Conservation (phyloP, 2,888 invertebrate genomes). For the Oscheius sp. region DNA sequence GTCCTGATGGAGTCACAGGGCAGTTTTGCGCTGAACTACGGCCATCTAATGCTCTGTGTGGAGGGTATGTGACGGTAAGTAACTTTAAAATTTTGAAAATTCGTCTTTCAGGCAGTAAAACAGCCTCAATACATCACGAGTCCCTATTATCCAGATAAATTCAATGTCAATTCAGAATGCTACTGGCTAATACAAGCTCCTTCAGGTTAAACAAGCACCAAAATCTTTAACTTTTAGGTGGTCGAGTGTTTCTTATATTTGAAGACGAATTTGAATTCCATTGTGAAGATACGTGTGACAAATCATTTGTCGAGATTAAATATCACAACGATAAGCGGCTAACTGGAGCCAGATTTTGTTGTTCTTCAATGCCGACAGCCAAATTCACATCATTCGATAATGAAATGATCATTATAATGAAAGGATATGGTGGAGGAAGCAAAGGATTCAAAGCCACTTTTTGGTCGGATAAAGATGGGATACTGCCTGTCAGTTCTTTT, state of each 20-base stretch:
- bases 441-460: conserved; percentile 58
- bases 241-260: conserved; percentile 59
- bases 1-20: conserved; percentile 66
- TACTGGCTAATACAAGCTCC: conserved; percentile 64
- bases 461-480: conserved; percentile 55
- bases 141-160: conserved; percentile 58
- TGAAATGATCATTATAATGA: conserved; percentile 65
- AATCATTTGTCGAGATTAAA: conserved; percentile 68
- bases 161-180: conserved; percentile 57
- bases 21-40: conserved; percentile 57
- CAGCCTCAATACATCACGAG: conserved; percentile 46
- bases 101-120: conserved; percentile 53
- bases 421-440: conserved; percentile 49
- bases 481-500: not conserved
- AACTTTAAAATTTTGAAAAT: too few relatives aligned
- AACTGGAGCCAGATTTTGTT: conserved; percentile 69
- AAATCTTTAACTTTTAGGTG: conserved; percentile 31
- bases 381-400: conserved; percentile 57
- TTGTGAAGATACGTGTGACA: conserved; percentile 69
- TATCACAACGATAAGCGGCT: conserved; percentile 59
- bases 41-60: conserved; percentile 55
- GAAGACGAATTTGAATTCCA: conserved; percentile 61
- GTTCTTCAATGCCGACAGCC: conserved; percentile 53
- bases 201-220: conserved; percentile 22
- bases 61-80: conserved; percentile 57